Evolutionary conservation across 2,797 vertebrate genomes (phyloP).

Genomic region (Lepus townsendii): DNA sequence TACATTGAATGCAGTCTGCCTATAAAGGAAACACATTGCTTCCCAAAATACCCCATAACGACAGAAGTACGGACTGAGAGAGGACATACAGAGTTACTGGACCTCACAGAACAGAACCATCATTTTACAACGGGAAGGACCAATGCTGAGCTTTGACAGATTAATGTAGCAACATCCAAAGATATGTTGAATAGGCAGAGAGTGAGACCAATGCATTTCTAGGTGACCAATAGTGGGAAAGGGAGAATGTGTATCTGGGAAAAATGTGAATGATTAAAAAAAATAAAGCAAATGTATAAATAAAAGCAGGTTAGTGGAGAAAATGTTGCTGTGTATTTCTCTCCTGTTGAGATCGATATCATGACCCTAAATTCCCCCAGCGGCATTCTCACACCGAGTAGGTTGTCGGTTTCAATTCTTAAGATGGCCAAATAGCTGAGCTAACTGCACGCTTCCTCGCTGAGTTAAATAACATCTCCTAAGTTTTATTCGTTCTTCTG

Average conservation of each 20-base stretch:
- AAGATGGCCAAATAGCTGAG: neutral
- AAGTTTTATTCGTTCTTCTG: neutral
- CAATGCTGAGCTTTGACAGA: neutral
- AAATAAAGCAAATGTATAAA: neutral
- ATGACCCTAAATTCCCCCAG: neutral
- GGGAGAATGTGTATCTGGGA: neutral
- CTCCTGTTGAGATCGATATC: neutral
- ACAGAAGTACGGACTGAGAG: neutral
- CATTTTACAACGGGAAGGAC: neutral
- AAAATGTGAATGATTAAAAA: neutral
- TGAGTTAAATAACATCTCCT: neutral
- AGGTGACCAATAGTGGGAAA: neutral
- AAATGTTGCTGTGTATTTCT: neutral
- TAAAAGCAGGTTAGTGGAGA: neutral
- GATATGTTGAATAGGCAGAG: neutral
- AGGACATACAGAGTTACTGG: neutral
- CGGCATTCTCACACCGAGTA: neutral
- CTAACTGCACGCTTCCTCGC: neutral
- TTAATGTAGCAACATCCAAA: neutral
- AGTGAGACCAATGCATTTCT: neutral
- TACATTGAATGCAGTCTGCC: neutral
- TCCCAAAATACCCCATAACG: neutral
- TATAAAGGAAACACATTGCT: neutral
- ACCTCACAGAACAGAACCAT: neutral
- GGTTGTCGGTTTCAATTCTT: neutral